Base-by-base conservation (phyloP, 2,113 vertebrate species). In the Gymnarchus niloticus region DNA sequence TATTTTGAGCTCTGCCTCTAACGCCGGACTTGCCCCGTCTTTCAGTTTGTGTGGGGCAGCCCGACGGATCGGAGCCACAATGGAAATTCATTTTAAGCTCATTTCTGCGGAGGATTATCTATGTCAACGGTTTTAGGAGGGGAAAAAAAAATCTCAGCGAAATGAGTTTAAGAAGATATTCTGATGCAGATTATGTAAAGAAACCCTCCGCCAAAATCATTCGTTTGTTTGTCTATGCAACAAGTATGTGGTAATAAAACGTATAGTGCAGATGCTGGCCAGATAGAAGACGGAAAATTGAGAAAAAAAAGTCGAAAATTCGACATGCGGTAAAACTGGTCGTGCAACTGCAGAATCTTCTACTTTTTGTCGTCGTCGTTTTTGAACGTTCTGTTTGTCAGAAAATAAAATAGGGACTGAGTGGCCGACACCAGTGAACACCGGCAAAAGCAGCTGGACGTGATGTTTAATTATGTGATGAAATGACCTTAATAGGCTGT, bases 1-100 rank as follows among this genome's bases (percentile, higher is more conserved):
- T 95, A 95, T 94, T 95, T 93, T 85, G 91, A 93, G 89, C 91
- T 88, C 89, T 88, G 86, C 88, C n/a, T 86, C 91, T 91, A 92
- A 91, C 91, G 92, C 91, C 89, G 88, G 88, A 89, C 89, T 88
- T 87, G 91, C 88, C 89, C 93, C 93, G 78, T 48, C 37, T 57
- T 83, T 93, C 92, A 89, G 91, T 87, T 88, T 84, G 87, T 48
- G 85, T 89, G 86, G 28, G 92, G 91, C 25, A 21, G 46, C 9
- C 90, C 65, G 83, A 90, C 84, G 90, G 90, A 86, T 86, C 89
- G 86, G 88, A 89, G 87, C 88, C 88, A 90, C 86, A 91, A 90
- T 83, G 84, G 89, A 54, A 81, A 51, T 44, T 9, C 5, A 69
- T 44, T 61, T 69, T 49, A 28, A 28, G 19, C 59, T 69, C 69